Evolutionary conservation across 2,888 invertebrate species (phyloP).

Genomic region (Bombyx huttoni): DNA sequence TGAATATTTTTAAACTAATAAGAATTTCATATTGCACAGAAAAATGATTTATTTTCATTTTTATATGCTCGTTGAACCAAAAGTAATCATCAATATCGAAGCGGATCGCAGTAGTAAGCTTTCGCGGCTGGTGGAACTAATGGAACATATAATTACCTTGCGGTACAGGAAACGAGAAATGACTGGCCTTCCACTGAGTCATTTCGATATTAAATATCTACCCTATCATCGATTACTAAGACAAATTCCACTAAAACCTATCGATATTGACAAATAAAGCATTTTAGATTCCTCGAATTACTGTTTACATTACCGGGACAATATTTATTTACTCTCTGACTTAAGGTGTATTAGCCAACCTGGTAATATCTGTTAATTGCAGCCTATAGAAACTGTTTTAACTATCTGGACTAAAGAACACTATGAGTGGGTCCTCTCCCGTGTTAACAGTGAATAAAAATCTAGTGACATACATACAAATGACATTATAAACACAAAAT

Average conservation of each 20-base stretch:
- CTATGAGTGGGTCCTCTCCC: no score
- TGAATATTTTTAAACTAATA: not conserved
- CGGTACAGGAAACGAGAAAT: slow-evolving; percentile 53
- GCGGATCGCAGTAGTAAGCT: slow-evolving; percentile 33
- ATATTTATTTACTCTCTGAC: no score
- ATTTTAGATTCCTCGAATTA: not conserved
- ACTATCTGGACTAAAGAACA: no score
- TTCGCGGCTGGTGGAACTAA: slow-evolving; percentile 57
- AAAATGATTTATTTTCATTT: not conserved
- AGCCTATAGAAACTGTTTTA: no score
- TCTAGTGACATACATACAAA: no score
- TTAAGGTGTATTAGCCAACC: no score
- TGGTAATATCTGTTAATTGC: no score
- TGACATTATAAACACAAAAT: not conserved
- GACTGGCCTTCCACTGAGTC: slow-evolving; percentile 48
- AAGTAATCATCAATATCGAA: slow-evolving; percentile 25
- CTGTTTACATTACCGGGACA: not conserved
- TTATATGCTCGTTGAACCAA: slow-evolving; percentile 13
- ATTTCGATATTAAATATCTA: slow-evolving; percentile 32
- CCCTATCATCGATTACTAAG: slow-evolving; percentile 36
- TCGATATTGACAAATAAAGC: not conserved
- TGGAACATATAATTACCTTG: slow-evolving; percentile 48
- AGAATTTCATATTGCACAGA: not conserved
- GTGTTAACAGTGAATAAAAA: no score
- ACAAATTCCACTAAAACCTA: slow-evolving; percentile 5